Base-by-base conservation (phyloP, 2,797 vertebrate genomes). In the Nothura maculosa region DNA sequence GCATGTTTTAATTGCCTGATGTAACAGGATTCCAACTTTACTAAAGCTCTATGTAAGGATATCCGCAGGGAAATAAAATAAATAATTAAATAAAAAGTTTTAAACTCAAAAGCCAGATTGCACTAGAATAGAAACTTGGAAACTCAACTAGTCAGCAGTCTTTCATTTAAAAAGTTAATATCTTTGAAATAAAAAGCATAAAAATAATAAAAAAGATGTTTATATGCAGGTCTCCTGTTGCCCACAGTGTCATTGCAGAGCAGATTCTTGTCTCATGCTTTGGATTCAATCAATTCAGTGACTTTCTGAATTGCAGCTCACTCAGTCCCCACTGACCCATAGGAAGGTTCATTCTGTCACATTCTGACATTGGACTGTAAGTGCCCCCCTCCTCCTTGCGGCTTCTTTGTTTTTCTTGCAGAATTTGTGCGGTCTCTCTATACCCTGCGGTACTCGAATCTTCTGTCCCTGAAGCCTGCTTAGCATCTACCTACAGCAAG, bases 361-460 rank as follows among this genome's bases (percentile, higher is more conserved):
- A 0, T 32, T 66, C 36, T 79, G 50, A 75, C 3, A 17, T 0
- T 15, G n/a, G 8, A 3, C 8, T 78, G 1, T 25, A 34, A 42
- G 13, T 47, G 1, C 2, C 47, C 36, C 3, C 47, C 36, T 21
- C n/a, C 12, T 36, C 8, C 4, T 4, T 15, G 28, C 28, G 18
- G 52, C 47, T 12, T 6, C 48, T 21, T 34, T 22, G 4, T 10
- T 36, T 6, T 1, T 1, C 5, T 22, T 17, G 6, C 14, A 47
- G 36, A 12, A 9, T 66, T 45, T 8, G 21, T 42, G 4, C 32
- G 75, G 21, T 17, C 8, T 50, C 64, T 16, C n/a, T 34, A 9
- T 11, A 28, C 7, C 3, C 32, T 60, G 20, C 43, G 48, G 48
- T 13, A 50, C 74, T 24, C 38, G 27, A 42, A 10, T 47, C 47